Conservation (phyloP, 2,797 vertebrate genomes). For the Centroberyx gerrardi region DNA sequence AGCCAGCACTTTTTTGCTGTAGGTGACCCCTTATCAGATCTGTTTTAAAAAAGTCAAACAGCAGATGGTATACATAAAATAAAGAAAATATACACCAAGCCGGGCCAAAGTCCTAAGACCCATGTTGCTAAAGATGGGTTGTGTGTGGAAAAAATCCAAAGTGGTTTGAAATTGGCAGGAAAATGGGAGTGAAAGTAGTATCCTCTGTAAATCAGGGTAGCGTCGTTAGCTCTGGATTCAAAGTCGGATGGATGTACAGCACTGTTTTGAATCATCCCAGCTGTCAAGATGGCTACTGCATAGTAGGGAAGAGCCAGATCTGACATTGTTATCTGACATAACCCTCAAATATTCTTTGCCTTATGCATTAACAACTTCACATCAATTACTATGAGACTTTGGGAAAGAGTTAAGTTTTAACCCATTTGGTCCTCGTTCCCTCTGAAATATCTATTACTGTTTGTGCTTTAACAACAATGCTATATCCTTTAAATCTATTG, state of each 20-base stretch:
- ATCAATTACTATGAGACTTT: constrained; percentile 49
- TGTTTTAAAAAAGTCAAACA: not conserved
- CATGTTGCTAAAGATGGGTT: constrained; percentile 10
- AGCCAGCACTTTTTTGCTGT: not conserved
- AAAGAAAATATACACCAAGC: not conserved
- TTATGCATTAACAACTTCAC: constrained; percentile 61
- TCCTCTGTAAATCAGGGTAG: constrained; percentile 39
- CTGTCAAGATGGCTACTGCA: constrained; percentile 41
- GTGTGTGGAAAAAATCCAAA: not conserved
- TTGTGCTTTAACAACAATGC: constrained; percentile 64
- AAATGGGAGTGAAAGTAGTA: constrained; percentile 32
- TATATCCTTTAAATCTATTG: constrained; percentile 63
- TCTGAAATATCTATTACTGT: constrained; percentile 66
- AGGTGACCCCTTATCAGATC: not conserved
- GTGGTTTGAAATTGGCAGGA: constrained; percentile 3
- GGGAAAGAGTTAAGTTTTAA: constrained; percentile 51
- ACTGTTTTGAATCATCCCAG: constrained; percentile 61
- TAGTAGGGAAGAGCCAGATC: constrained; percentile 26
- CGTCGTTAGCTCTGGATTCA: constrained; percentile 29
- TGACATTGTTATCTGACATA: constrained; percentile 60
- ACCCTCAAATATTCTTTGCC: constrained; percentile 49
- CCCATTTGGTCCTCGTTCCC: constrained; percentile 66
- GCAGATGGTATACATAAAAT: not conserved
- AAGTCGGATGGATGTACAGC: constrained; percentile 46
- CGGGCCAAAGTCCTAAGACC: not conserved